Percentiles rank a stretch among this genome's conserved stretches.
These are phyloP conservation scores for Montipora foliosa DNA, from an alignment of 64 coral and sea anemone species.

Conservation along the genomic window DNA sequence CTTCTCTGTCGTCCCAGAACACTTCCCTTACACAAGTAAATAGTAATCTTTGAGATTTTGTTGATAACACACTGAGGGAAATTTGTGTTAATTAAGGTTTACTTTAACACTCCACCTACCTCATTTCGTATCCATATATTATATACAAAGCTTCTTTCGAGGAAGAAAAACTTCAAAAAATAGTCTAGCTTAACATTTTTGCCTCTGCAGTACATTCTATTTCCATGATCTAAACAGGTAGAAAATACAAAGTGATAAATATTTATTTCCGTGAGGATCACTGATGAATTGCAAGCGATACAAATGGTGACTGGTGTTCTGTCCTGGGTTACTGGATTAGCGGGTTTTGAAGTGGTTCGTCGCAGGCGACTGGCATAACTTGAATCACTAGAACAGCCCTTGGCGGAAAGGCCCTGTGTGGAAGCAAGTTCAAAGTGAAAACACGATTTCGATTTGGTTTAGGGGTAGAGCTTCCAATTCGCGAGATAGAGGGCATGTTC, in stretches of 20 bases:
- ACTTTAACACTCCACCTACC: not conserved
- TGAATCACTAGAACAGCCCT: too few relatives aligned
- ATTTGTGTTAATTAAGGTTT: not conserved
- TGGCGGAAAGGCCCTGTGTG: too few relatives aligned
- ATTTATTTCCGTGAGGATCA: conserved; percentile 47
- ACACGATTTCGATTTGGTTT: too few relatives aligned
- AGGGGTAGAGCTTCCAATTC: too few relatives aligned
- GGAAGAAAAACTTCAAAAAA: not conserved
- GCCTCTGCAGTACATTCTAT: conserved; percentile 18
- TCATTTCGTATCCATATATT: conserved; percentile 49
- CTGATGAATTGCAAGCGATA: not conserved
- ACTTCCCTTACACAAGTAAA: not conserved
- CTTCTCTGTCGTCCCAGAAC: not conserved
- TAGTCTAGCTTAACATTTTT: not conserved
- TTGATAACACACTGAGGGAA: too few relatives aligned
- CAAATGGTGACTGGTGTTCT: conserved; percentile 33
- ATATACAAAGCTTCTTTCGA: not conserved
- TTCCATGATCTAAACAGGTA: conserved; percentile 30
- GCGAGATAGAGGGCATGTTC: too few relatives aligned
- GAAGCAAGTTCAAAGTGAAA: too few relatives aligned
- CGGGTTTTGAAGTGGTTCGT: conserved; percentile 43
- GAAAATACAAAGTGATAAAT: conserved; percentile 32
- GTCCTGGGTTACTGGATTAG: not conserved
- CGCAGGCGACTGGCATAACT: not conserved
- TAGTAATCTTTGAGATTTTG: not conserved